phyloP scores from a whole-genome alignment of 2,888 invertebrate genomes.

The Ceratothoa steindachneri region DNA sequence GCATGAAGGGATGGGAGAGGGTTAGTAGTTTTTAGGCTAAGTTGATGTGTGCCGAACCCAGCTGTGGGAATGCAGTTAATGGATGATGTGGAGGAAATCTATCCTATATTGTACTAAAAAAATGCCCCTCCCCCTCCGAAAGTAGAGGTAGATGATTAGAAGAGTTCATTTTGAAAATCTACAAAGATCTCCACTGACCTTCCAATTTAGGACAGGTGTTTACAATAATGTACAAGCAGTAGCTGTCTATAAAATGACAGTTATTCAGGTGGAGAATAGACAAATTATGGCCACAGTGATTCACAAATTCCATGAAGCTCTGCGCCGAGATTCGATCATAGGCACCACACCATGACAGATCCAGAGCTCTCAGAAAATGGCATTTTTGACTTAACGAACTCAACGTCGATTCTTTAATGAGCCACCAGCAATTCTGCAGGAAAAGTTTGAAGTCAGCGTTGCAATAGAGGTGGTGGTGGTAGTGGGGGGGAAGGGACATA shows the following conservation, averaged over 20 bases:
- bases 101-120: too few species aligned
- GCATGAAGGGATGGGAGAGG: too few species aligned
- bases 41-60: too few species aligned
- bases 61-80: too few species aligned
- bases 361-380: constrained; percentile 18
- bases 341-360: constrained; percentile 44
- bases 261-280: constrained; percentile 30
- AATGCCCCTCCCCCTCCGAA: too few species aligned
- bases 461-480: neutral
- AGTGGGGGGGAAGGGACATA: too few species aligned
- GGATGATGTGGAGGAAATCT: too few species aligned
- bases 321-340: constrained; percentile 31
- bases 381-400: neutral
- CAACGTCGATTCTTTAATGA: neutral
- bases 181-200: constrained; percentile 18
- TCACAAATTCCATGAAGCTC: constrained; percentile 44
- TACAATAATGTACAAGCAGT: constrained; percentile 43
- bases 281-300: constrained; percentile 34
- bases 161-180: too few species aligned
- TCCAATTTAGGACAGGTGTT: constrained; percentile 34
- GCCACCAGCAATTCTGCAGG: constrained; percentile 1
- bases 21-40: too few species aligned
- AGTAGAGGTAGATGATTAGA: too few species aligned
- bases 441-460: neutral
- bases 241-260: constrained; percentile 45